Percentiles rank a stretch among this genome's conserved stretches.
These are phyloP conservation scores for Crocidura indochinensis DNA, from an alignment of 2,797 vertebrate genomes.

Conservation along the genomic window DNA sequence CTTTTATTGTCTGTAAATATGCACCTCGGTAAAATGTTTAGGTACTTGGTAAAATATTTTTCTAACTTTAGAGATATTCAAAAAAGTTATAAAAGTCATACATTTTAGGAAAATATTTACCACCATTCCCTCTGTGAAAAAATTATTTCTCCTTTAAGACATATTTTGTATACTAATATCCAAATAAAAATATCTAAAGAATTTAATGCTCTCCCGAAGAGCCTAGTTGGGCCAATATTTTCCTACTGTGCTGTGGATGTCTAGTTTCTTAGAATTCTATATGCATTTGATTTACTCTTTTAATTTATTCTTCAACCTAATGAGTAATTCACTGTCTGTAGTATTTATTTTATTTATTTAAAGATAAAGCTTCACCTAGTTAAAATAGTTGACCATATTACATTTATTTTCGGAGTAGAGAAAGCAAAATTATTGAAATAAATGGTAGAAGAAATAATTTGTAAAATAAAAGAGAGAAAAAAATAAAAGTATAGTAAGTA, in stretches of 20 bases:
- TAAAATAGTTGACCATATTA: no score
- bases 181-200: rapidly evolving
- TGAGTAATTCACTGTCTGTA: no score
- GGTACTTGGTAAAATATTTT: background rate
- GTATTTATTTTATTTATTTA: background rate
- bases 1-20: no score
- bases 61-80: background rate
- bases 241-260: rapidly evolving
- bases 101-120: background rate
- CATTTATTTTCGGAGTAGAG: no score
- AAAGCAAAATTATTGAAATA: no score
- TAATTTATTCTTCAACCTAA: rapidly evolving
- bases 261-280: background rate
- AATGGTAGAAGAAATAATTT: no score
- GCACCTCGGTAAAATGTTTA: no score
- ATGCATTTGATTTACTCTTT: no score
- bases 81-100: background rate
- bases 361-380: no score
- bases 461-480: no score
- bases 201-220: background rate
- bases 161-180: background rate
- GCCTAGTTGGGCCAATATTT: no score
- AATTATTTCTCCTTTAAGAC: background rate
- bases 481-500: no score
- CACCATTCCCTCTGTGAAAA: background rate